phyloP scores from a whole-genome alignment of 2,888 invertebrate genomes.

The Ariolimax columbianus region DNA sequence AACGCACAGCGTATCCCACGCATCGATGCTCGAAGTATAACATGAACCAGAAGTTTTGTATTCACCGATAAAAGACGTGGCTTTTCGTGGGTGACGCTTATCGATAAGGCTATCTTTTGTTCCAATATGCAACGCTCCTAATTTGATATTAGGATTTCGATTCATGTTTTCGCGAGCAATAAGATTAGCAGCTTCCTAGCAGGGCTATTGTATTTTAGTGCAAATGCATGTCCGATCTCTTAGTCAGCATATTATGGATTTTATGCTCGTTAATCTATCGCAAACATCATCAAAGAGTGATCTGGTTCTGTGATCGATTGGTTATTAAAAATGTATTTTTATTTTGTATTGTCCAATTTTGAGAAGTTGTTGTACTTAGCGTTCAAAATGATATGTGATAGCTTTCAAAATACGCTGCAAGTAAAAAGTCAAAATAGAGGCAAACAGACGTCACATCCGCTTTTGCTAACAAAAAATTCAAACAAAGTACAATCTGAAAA shows the following conservation, averaged over 20 bases:
- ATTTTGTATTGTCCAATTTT: background rate
- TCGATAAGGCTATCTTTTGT: background rate
- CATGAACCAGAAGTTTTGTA: background rate
- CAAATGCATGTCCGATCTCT: background rate
- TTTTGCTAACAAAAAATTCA: background rate
- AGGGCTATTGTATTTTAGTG: constrained; percentile 3
- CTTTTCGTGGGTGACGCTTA: background rate
- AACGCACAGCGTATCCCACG: background rate
- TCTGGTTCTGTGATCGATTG: background rate
- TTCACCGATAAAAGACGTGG: background rate
- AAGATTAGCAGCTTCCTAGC: background rate
- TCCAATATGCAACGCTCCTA: background rate
- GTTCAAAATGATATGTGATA: background rate
- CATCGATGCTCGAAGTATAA: background rate
- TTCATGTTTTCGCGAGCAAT: background rate
- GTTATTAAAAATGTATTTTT: background rate
- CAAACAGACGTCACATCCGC: background rate
- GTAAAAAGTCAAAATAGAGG: background rate
- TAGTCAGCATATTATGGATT: constrained; percentile 6
- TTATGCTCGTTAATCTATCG: background rate
- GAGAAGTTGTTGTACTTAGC: background rate
- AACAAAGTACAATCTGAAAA: background rate
- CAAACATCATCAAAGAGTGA: background rate
- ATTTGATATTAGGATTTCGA: background rate
- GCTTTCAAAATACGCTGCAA: background rate